Conservation (phyloP, 2,797 vertebrate species). For the Muraenolepis orangiensis region DNA sequence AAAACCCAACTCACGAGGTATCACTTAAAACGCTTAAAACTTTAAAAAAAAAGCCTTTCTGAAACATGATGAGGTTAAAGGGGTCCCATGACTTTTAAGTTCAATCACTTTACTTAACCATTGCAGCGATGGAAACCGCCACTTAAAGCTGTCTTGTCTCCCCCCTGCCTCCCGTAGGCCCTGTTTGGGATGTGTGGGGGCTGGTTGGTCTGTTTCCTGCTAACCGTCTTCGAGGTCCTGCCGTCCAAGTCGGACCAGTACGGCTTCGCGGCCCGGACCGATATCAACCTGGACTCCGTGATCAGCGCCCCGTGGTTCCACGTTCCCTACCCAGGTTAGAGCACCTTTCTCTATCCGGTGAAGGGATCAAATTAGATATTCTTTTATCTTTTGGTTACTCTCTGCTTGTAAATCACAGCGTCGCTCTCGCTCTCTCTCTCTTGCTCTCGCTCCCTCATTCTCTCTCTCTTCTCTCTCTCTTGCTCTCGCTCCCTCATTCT, state of each 20-base stretch:
- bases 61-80: too few species aligned
- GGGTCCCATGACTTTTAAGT: background rate
- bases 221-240: conserved; percentile 70
- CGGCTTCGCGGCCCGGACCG: conserved; percentile 72
- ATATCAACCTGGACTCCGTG: conserved; percentile 73
- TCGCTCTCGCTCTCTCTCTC: too few species aligned
- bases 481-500: too few species aligned
- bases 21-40: too few species aligned
- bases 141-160: background rate
- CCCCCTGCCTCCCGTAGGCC: conserved; percentile 50
- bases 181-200: conserved; percentile 78
- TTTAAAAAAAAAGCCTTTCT: too few species aligned
- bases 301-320: conserved; percentile 74
- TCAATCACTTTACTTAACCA: background rate
- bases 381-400: too few species aligned
- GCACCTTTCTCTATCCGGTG: background rate
- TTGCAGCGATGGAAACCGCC: background rate
- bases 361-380: background rate
- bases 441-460: too few species aligned
- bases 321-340: conserved; percentile 75
- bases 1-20: background rate
- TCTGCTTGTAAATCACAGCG: too few species aligned
- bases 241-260: conserved; percentile 68
- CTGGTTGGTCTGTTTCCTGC: conserved; percentile 77
- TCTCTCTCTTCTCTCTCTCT: too few species aligned